Percentiles rank a stretch among this genome's conserved stretches.
Evolutionary conservation across 2,113 vertebrate genomes (phyloP).

Genomic region (Propithecus coquereli): DNA sequence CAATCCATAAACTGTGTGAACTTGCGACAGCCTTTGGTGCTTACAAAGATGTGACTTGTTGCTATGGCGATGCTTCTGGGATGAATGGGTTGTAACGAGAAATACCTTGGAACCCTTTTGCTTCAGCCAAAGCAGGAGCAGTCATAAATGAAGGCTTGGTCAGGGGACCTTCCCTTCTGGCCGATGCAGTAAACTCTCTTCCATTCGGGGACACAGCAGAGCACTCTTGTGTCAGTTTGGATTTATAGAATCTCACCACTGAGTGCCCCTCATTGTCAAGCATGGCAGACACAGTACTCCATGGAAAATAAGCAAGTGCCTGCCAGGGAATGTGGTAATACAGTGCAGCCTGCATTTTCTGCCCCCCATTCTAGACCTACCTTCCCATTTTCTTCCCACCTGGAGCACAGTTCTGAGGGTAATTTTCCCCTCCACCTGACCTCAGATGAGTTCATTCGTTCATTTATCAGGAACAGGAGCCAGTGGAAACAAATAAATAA

Average conservation of each 20-base stretch:
- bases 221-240: background rate
- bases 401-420: background rate
- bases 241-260: background rate
- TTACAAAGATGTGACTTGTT: background rate
- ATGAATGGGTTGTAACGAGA: background rate
- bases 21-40: background rate
- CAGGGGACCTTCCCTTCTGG: background rate
- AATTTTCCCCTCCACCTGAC: constrained; percentile 49
- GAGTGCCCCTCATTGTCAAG: background rate
- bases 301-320: background rate
- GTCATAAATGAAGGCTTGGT: background rate
- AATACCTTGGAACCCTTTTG: background rate
- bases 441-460: constrained; percentile 69
- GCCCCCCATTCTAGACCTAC: background rate
- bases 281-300: fast-evolving
- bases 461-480: constrained; percentile 14
- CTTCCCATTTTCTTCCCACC: background rate
- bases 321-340: background rate
- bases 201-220: background rate
- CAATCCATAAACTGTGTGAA: background rate
- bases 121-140: background rate
- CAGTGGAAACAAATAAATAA: constrained; percentile 8
- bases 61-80: background rate
- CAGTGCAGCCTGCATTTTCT: background rate
- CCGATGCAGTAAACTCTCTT: background rate